Evolutionary conservation across 2,888 invertebrate species (phyloP).

Genomic region (Bunonema sp.): DNA sequence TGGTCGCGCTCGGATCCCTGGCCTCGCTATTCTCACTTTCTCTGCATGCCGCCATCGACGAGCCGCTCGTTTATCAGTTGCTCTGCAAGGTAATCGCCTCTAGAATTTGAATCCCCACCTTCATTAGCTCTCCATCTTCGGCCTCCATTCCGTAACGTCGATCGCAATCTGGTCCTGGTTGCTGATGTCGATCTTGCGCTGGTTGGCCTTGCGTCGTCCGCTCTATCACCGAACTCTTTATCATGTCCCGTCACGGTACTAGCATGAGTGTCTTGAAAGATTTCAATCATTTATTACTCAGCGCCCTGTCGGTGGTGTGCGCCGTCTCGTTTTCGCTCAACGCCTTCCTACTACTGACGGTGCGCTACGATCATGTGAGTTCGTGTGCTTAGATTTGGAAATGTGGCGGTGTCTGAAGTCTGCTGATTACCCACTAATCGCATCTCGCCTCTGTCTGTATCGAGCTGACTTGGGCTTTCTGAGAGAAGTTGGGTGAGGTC

Average conservation of each 20-base stretch:
- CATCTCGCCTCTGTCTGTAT: no score
- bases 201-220: conserved; percentile 5
- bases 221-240: conserved; percentile 4
- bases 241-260: conserved; percentile 3
- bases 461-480: no score
- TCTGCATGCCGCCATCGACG: background rate
- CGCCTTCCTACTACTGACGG: no score
- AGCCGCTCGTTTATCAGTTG: conserved; percentile 1
- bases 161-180: conserved; percentile 6
- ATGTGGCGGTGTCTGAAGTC: no score
- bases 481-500: no score
- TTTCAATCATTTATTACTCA: no score
- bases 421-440: no score
- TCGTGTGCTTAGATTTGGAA: no score
- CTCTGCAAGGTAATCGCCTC: conserved; percentile 4
- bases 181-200: conserved; percentile 4
- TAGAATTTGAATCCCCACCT: background rate
- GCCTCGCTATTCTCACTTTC: conserved; percentile 1
- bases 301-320: no score
- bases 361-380: no score
- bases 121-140: conserved; percentile 4
- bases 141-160: conserved; percentile 4
- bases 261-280: no score
- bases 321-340: no score
- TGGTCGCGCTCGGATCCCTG: conserved; percentile 2